Evolutionary conservation across 2,888 invertebrate genomes (phyloP).

Genomic region (Carpatolechia fugitivella): DNA sequence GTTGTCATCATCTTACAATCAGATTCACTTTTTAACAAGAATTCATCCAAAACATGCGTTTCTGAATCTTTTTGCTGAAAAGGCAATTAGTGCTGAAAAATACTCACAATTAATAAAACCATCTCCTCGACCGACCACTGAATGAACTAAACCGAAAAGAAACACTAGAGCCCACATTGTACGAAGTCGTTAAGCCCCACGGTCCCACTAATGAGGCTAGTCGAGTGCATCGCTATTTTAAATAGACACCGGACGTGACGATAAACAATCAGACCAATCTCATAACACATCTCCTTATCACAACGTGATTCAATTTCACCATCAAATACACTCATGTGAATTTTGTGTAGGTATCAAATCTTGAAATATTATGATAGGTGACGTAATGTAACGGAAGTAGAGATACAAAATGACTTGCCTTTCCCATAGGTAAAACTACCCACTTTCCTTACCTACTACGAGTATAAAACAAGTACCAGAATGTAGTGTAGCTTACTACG

Average conservation of each 20-base stretch:
- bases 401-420: too few species aligned
- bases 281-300: background rate
- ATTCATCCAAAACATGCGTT: background rate
- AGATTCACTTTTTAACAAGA: too few species aligned
- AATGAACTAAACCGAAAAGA: constrained; percentile 28
- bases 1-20: too few species aligned
- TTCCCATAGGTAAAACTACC: too few species aligned
- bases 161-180: constrained; percentile 44
- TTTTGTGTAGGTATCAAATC: background rate
- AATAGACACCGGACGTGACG: constrained; percentile 27
- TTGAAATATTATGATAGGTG: background rate
- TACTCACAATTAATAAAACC: constrained; percentile 54
- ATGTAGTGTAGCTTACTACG: too few species aligned
- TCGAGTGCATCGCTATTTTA: constrained; percentile 17
- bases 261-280: background rate
- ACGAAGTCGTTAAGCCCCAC: background rate
- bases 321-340: background rate
- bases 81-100: too few species aligned
- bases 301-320: background rate
- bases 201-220: background rate
- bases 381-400: too few species aligned
- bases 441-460: too few species aligned
- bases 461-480: too few species aligned
- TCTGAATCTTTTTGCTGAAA: too few species aligned
- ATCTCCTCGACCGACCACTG: constrained; percentile 32